phyloP scores from a whole-genome alignment of 2,797 vertebrate genomes.

The Falco concolor region DNA sequence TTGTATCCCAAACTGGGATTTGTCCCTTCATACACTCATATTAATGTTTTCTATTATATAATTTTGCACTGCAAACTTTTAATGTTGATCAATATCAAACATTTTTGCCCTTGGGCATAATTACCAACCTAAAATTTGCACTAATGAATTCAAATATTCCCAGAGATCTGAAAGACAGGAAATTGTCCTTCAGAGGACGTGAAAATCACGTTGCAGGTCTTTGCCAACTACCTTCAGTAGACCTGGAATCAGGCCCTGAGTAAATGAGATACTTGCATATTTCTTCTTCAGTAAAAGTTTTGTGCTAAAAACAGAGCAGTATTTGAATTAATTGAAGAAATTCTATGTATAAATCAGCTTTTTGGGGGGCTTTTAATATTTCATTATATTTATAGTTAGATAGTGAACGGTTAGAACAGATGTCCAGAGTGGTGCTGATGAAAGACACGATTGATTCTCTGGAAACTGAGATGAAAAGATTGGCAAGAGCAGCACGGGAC shows the following conservation, averaged over 20 bases:
- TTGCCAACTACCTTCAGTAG: not conserved
- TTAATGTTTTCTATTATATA: not conserved
- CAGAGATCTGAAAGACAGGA: not conserved
- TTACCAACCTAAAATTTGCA: not conserved
- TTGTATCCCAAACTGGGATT: not conserved
- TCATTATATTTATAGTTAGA: constrained; percentile 74
- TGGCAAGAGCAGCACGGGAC: constrained; percentile 69
- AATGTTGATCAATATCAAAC: not conserved
- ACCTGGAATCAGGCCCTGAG: not conserved
- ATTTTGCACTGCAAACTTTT: not conserved
- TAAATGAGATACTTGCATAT: not conserved
- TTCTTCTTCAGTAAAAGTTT: not conserved
- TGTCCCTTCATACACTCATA: not conserved
- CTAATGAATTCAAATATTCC: not conserved
- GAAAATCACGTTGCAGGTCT: not conserved
- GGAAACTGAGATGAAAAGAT: constrained; percentile 76
- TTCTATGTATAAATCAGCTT: not conserved
- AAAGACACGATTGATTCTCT: constrained; percentile 73
- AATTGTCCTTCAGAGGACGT: not conserved
- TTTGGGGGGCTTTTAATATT: not conserved
- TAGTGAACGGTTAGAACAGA: constrained; percentile 75
- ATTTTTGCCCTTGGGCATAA: not conserved
- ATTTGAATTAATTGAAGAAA: not conserved
- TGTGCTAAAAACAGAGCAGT: not conserved
- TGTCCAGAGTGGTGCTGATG: constrained; percentile 71